Percentiles rank a stretch among this genome's conserved stretches.
These are phyloP conservation scores for Carassius gibelio DNA, from an alignment of 2,113 vertebrate genomes.

Conservation along the genomic window DNA sequence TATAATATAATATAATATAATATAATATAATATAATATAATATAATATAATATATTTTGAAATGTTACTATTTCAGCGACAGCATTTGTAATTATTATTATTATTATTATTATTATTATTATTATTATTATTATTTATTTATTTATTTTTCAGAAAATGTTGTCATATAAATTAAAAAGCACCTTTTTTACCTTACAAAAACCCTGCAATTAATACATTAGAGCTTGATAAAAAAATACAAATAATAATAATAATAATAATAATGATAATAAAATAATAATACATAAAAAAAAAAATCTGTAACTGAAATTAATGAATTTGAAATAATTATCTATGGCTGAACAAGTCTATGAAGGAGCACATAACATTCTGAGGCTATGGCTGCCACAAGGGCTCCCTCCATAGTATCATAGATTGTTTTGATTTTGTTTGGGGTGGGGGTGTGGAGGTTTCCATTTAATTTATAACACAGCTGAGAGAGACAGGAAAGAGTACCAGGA, in stretches of 20 bases:
- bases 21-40: no score
- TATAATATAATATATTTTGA: no score
- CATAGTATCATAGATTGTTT: background rate
- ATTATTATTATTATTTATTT: no score
- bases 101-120: no score
- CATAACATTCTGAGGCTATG: no score
- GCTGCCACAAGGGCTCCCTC: background rate
- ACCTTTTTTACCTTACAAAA: background rate
- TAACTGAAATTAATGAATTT: background rate
- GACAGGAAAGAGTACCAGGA: background rate
- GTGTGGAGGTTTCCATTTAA: background rate
- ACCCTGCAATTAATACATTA: background rate
- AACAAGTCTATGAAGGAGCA: no score
- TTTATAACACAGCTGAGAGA: constrained; percentile 1
- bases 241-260: no score
- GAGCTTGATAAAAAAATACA: background rate
- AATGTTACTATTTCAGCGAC: no score
- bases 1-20: no score
- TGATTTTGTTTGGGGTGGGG: background rate
- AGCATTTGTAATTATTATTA: no score
- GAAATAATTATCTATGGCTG: background rate
- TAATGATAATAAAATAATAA: no score
- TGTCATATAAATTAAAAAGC: background rate
- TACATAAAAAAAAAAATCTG: no score
- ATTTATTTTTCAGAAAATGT: background rate